These are phyloP conservation scores for Spea bombifrons DNA, from an alignment of 2,113 vertebrate species.

Conservation along the genomic window DNA sequence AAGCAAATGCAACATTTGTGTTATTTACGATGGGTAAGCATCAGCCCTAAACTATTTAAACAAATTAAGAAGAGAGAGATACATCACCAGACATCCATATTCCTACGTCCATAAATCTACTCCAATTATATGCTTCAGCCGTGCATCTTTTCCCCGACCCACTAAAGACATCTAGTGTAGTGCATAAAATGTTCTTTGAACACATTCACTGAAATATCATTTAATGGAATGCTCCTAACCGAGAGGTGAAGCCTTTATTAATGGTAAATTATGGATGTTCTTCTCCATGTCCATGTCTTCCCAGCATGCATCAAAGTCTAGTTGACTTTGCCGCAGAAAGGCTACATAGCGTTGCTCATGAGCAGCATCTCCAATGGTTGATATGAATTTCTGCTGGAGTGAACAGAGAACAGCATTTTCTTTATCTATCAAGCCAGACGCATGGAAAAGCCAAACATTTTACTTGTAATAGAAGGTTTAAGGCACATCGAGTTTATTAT, in stretches of 20 bases:
- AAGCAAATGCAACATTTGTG: no score
- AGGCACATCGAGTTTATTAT: neutral
- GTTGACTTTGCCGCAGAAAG: neutral
- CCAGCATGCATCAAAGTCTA: neutral
- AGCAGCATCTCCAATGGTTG: conserved; percentile 12
- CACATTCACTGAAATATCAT: neutral
- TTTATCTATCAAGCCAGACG: conserved; percentile 36
- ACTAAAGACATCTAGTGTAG: neutral
- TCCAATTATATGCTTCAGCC: neutral
- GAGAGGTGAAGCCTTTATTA: neutral
- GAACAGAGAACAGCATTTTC: conserved; percentile 12
- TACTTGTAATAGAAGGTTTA: conserved; percentile 1
- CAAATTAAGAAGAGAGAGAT: no score
- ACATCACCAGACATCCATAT: no score
- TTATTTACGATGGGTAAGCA: no score
- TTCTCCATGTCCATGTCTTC: neutral
- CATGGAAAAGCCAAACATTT: conserved; percentile 20
- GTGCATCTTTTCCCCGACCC: neutral
- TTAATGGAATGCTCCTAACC: neutral
- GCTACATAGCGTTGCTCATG: neutral
- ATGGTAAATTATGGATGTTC: neutral
- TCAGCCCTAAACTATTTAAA: no score
- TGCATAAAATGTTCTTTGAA: neutral
- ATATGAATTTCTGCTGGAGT: conserved; percentile 21
- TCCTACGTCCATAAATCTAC: no score